phyloP scores from a whole-genome alignment of 2,888 invertebrate species.

The Eilema caniola region DNA sequence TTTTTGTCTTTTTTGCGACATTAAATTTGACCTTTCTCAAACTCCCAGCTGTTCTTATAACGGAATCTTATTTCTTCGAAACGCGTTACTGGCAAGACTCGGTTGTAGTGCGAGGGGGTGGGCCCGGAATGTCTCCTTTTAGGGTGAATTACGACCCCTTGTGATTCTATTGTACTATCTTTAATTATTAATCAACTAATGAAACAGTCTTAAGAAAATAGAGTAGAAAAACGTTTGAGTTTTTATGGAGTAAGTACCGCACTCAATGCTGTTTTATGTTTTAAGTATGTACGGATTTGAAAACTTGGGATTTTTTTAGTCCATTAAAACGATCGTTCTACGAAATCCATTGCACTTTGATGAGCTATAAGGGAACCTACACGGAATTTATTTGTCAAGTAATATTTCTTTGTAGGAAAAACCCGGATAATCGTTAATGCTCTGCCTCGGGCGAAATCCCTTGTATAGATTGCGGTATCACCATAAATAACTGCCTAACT shows the following conservation, averaged over 20 bases:
- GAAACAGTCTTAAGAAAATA: slow-evolving; percentile 10
- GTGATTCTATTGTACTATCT: slow-evolving; percentile 19
- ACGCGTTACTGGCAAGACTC: slow-evolving; percentile 34
- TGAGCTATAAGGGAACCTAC: slow-evolving; percentile 71
- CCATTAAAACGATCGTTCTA: slow-evolving; percentile 43
- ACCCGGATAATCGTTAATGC: slow-evolving; percentile 83
- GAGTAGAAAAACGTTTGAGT: background rate
- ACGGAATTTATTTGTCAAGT: slow-evolving; percentile 81
- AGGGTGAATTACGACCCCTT: slow-evolving; percentile 15
- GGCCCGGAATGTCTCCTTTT: slow-evolving; percentile 39
- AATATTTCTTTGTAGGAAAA: slow-evolving; percentile 80
- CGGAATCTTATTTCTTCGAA: slow-evolving; percentile 39
- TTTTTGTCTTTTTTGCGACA: slow-evolving; percentile 31
- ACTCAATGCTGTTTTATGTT: slow-evolving; percentile 10
- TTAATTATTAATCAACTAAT: slow-evolving; percentile 33
- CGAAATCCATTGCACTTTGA: slow-evolving; percentile 53
- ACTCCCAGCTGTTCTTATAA: slow-evolving; percentile 23
- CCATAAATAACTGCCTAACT: slow-evolving; percentile 85
- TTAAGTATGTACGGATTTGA: slow-evolving; percentile 18
- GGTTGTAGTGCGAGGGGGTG: slow-evolving; percentile 30
- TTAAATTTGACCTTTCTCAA: slow-evolving; percentile 50
- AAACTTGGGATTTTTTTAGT: slow-evolving; percentile 20
- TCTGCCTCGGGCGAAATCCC: slow-evolving; percentile 80
- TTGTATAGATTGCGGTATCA: slow-evolving; percentile 85
- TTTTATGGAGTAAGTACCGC: background rate